These are phyloP conservation scores for Pagrus major DNA, from an alignment of 2,113 vertebrate species.

Conservation along the genomic window DNA sequence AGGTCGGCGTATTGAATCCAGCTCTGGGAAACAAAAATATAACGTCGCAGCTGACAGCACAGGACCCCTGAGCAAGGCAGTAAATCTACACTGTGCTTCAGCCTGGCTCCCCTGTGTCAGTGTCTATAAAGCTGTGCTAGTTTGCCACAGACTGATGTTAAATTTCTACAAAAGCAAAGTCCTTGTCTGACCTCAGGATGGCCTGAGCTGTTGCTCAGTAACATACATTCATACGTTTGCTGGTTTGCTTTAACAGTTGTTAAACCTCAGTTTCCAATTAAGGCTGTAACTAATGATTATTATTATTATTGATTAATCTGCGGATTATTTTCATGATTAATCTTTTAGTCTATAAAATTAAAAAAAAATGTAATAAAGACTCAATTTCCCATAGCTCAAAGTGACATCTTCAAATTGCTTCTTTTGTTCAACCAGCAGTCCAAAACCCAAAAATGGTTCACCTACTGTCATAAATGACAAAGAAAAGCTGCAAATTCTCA, in stretches of 20 bases:
- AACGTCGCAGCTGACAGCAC: neutral
- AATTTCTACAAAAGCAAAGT: conserved; percentile 15
- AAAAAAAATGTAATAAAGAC: too few species aligned
- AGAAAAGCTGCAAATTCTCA: too few species aligned
- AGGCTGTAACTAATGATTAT: too few species aligned
- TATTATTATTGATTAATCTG: too few species aligned
- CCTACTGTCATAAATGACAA: too few species aligned
- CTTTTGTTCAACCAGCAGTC: too few species aligned
- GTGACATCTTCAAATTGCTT: too few species aligned
- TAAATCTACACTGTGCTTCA: conserved; percentile 24
- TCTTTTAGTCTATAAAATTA: too few species aligned
- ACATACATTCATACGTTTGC: neutral
- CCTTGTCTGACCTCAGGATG: conserved; percentile 2
- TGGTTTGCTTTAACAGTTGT: neutral
- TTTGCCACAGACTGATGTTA: conserved; percentile 14
- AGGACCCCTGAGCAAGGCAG: conserved; percentile 31
- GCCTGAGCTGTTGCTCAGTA: neutral
- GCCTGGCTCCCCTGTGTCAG: conserved; percentile 5
- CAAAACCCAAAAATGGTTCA: too few species aligned
- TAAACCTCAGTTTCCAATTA: neutral
- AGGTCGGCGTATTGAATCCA: conserved; percentile 51
- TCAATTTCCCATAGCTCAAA: too few species aligned
- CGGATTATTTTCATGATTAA: too few species aligned
- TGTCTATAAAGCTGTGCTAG: neutral
- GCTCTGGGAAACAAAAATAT: conserved; percentile 34